Evolutionary conservation across 2,797 vertebrate species (phyloP), one percentile per base, ranked within the genome.

Genomic region (Limnodromus scolopaceus): DNA sequence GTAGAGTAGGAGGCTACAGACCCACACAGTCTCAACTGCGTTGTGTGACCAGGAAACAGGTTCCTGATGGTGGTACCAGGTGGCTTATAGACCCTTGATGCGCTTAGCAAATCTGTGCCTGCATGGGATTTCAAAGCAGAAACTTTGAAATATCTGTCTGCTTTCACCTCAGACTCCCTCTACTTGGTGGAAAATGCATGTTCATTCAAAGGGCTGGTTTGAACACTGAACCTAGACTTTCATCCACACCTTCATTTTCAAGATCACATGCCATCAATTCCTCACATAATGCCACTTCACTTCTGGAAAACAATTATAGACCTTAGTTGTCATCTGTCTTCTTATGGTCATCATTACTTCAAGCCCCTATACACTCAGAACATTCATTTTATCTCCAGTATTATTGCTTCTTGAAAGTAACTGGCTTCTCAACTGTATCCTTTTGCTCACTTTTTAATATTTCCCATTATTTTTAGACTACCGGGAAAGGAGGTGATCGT

Each of bases 381-480:
- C 11, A 65, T 39, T 28, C 19, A n/a, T 94, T 96, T 87, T 48
- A 72, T 57, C 51, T 69, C 63, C 54, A 63, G 16, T 9, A 27
- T 51, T 86, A 30, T 6, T 71, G 43, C 11, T 70, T 91, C 49
- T 92, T 45, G 11, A 71, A 77, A 39, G 32, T 34, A 81, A 58
- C 13, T 32, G 69, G 5, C 55, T 92, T 80, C 34, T 85, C 34
- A 60, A 30, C 25, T 43, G 11, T 46, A 55, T 77, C 11, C 11
- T 91, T 92, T 76, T 51, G 13, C 24, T 81, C 28, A 24, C 51
- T 82, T 96, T 90, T 84, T 58, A 82, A 13, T 84, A 88, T 82
- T 92, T 64, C 17, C 51, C 58, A 55, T 95, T 92, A 90, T 72
- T 95, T 92, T 92, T 91, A 87, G 60, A 70, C 30, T 76, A 76